A percentile compares a stretch with the other conserved stretches of the same genome.
phyloP scores from a whole-genome alignment of 2,113 vertebrate species.

The Pheucticus melanocephalus region DNA sequence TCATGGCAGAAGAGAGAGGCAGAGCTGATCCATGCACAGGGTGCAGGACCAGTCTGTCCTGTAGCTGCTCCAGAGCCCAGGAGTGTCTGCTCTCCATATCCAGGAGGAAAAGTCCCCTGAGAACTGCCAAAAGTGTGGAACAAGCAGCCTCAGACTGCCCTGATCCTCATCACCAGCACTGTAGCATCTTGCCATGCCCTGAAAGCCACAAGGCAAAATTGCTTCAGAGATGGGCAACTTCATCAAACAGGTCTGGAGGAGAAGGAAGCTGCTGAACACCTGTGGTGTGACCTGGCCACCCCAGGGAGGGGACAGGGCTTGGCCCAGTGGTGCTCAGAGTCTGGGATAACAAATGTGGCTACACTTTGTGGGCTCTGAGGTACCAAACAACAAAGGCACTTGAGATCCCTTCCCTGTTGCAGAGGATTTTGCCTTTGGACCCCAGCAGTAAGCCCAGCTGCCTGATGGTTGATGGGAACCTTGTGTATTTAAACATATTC shows the following conservation, averaged over 20 bases:
- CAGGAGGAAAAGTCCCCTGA: background rate
- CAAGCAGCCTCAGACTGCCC: background rate
- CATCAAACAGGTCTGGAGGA: background rate
- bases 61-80: background rate
- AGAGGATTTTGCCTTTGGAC: background rate
- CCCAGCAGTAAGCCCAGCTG: background rate
- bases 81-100: background rate
- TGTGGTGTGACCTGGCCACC: background rate
- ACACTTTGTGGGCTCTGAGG: background rate
- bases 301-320: background rate
- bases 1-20: background rate
- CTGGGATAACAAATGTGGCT: too few species aligned
- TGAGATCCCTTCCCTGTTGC: background rate
- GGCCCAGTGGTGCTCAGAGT: background rate
- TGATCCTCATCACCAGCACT: background rate
- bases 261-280: background rate
- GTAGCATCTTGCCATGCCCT: background rate
- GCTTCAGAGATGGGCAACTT: background rate
- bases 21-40: background rate
- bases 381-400: rapidly evolving
- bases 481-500: background rate
- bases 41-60: background rate
- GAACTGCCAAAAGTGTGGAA: background rate
- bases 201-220: background rate
- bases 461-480: background rate